These are phyloP conservation scores for Lepus timidus DNA, from an alignment of 2,113 vertebrate genomes.

Conservation along the genomic window DNA sequence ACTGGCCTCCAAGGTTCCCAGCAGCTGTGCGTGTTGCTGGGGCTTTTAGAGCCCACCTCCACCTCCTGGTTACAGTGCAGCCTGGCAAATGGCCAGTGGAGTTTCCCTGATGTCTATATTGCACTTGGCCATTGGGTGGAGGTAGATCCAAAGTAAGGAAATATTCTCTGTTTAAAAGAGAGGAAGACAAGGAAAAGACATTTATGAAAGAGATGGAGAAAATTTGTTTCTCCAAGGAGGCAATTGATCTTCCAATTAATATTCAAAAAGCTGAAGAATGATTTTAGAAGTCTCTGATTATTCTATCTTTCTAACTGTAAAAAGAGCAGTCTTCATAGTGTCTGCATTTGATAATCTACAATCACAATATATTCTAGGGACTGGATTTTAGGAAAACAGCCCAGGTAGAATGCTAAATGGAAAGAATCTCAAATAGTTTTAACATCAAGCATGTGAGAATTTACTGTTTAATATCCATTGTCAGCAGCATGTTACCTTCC, in stretches of 20 bases:
- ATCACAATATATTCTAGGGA: not conserved
- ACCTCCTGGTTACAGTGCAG: conserved; percentile 78
- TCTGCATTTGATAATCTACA: not conserved
- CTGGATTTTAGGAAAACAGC: not conserved
- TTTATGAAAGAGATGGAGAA: conserved; percentile 10
- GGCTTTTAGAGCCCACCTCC: conserved; percentile 76
- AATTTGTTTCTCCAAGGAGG: conserved; percentile 38
- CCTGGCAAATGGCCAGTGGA: conserved; percentile 82
- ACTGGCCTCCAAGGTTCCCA: not conserved
- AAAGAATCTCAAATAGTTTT: conserved; percentile 7
- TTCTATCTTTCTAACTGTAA: not conserved
- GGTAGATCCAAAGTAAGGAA: conserved; percentile 85
- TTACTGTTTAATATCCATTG: conserved; percentile 23
- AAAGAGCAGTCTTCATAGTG: not conserved
- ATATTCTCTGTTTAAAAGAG: conserved; percentile 40
- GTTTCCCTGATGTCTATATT: conserved; percentile 87
- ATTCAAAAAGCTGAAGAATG: conserved; percentile 3
- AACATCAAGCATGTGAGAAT: not conserved
- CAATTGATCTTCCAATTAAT: conserved; percentile 62
- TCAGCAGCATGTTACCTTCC: not conserved
- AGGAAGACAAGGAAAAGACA: conserved; percentile 44
- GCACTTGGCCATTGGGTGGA: conserved; percentile 88
- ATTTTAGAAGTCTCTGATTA: conserved; percentile 18
- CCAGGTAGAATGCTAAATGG: not conserved
- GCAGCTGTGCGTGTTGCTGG: conserved; percentile 57